Evolutionary conservation across 1,140 invertebrate species (phyloP).

Genomic region (Leptopilina clavipes): DNA sequence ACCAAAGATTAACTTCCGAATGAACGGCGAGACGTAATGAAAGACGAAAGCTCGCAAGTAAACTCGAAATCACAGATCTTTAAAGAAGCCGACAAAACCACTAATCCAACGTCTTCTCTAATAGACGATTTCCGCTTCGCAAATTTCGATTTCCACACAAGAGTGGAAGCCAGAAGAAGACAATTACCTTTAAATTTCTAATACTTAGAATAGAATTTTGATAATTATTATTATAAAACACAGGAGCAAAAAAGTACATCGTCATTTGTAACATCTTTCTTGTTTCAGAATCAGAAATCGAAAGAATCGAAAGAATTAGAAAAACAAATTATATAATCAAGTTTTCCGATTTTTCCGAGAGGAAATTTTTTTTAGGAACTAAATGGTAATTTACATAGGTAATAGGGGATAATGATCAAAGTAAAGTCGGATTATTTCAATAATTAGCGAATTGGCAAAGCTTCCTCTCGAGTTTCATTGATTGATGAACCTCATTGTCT

Average conservation of each 20-base stretch:
- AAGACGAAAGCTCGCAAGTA: constrained; percentile 4
- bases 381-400: neutral
- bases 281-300: too few species aligned
- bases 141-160: constrained; percentile 22
- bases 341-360: too few species aligned
- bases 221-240: too few species aligned
- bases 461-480: constrained; percentile 37
- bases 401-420: neutral
- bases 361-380: too few species aligned
- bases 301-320: too few species aligned
- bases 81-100: constrained; percentile 34
- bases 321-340: too few species aligned
- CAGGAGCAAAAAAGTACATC: too few species aligned
- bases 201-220: too few species aligned
- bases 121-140: constrained; percentile 39
- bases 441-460: constrained; percentile 37
- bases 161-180: neutral
- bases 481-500: constrained; percentile 40
- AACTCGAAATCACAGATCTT: neutral
- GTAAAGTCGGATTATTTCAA: constrained; percentile 26
- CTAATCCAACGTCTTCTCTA: constrained; percentile 18
- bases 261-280: too few species aligned
- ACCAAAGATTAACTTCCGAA: constrained; percentile 14
- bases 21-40: neutral
- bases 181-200: neutral